Evolutionary conservation across 2,888 invertebrate species (phyloP).

Genomic region (Stenurella melanura): DNA sequence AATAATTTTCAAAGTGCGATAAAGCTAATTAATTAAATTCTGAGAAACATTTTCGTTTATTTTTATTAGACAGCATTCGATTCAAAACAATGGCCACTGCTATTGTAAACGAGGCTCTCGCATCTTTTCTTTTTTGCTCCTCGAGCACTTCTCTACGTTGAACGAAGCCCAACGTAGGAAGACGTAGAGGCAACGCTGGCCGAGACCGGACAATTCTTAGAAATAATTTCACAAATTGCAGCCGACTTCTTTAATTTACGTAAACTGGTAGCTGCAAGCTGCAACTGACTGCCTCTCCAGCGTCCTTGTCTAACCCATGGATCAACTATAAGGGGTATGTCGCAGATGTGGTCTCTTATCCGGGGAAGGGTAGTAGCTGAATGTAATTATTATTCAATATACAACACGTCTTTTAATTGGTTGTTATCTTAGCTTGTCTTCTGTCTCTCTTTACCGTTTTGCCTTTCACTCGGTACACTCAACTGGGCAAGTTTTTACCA

Average conservation of each 20-base stretch:
- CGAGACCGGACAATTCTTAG: conserved; percentile 66
- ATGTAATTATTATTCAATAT: conserved; percentile 74
- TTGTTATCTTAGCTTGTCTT: conserved; percentile 68
- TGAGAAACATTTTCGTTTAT: conserved; percentile 62
- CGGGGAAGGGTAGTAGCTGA: conserved; percentile 67
- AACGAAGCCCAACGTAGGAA: not conserved
- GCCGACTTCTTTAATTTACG: conserved; percentile 71
- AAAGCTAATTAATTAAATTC: conserved; percentile 70
- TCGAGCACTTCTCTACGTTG: not conserved
- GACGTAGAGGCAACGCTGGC: conserved; percentile 11
- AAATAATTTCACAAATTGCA: conserved; percentile 74
- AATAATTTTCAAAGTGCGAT: conserved; percentile 63
- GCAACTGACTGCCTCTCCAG: conserved; percentile 33
- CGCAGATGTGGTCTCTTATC: conserved; percentile 40
- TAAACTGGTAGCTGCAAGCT: conserved; percentile 29
- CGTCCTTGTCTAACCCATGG: conserved; percentile 39
- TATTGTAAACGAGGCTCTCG: conserved; percentile 38
- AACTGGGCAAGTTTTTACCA: conserved; percentile 49
- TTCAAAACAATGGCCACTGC: conserved; percentile 54
- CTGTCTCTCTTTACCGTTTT: conserved; percentile 55
- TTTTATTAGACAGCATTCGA: conserved; percentile 53
- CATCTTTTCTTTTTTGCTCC: conserved; percentile 15
- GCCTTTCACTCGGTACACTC: conserved; percentile 55
- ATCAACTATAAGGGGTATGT: conserved; percentile 52
- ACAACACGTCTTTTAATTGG: conserved; percentile 74